These are phyloP conservation scores for Camponotus floridanus DNA, from an alignment of 1,140 invertebrate species.

Conservation along the genomic window DNA sequence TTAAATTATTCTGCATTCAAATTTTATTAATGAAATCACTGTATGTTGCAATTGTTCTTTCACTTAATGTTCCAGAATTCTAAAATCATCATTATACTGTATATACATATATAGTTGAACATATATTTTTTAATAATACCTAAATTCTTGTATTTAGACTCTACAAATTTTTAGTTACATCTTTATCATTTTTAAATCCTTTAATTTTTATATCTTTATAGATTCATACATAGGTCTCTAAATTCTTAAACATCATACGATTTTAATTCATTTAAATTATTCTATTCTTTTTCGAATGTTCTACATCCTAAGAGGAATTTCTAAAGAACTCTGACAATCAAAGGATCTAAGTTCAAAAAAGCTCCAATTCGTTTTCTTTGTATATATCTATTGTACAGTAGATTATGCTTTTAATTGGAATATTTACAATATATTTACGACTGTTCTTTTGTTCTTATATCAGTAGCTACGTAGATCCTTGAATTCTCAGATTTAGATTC, in stretches of 20 bases:
- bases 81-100: conserved; percentile 6
- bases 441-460: conserved; percentile 2
- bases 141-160: conserved; percentile 25
- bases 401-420: background rate
- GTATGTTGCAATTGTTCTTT: background rate
- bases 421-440: conserved; percentile 44
- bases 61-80: background rate
- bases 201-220: background rate
- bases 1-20: background rate
- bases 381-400: background rate
- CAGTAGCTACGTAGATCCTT: conserved; percentile 17
- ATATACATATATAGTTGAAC: background rate
- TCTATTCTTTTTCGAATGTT: background rate
- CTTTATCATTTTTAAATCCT: background rate
- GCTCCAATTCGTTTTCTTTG: background rate
- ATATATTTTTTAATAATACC: conserved; percentile 6
- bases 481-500: background rate
- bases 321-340: background rate
- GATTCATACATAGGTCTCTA: background rate
- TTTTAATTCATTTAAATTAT: background rate
- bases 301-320: background rate
- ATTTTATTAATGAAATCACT: background rate
- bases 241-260: background rate
- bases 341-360: conserved; percentile 16
- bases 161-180: background rate